Evolutionary conservation across 2,113 vertebrate species (phyloP).

Genomic region (Stigmatopora argus): DNA sequence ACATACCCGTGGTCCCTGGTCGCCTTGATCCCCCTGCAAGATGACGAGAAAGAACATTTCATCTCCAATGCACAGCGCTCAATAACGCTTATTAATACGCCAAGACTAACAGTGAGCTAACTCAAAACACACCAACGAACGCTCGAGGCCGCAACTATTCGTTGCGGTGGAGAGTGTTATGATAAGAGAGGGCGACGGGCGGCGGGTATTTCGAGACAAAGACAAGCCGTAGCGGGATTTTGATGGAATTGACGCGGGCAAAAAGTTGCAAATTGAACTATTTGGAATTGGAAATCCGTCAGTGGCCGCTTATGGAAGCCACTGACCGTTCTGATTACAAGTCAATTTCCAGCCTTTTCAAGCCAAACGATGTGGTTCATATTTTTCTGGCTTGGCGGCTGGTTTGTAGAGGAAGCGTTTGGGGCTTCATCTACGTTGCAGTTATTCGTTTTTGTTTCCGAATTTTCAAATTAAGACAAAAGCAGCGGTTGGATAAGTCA

Average conservation of each 20-base stretch:
- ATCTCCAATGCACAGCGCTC: conserved; percentile 12
- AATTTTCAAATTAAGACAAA: conserved; percentile 33
- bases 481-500: not conserved
- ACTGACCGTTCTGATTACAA: conserved; percentile 1
- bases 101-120: conserved; percentile 33
- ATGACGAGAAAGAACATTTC: conserved; percentile 56
- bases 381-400: conserved; percentile 54
- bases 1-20: conserved; percentile 98
- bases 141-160: conserved; percentile 56
- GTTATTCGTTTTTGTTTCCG: conserved; percentile 34
- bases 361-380: conserved; percentile 49
- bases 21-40: conserved; percentile 96
- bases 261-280: not conserved
- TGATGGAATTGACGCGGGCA: not conserved
- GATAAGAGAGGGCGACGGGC: conserved; percentile 50
- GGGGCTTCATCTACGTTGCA: conserved; percentile 28
- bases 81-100: conserved; percentile 21
- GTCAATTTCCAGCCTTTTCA: conserved; percentile 24
- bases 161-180: conserved; percentile 55
- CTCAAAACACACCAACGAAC: conserved; percentile 56
- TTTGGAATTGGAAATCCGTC: not conserved
- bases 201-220: conserved; percentile 25
- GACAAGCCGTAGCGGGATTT: conserved; percentile 30
- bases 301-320: not conserved
- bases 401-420: conserved; percentile 53